Evolutionary conservation across 2,113 vertebrate genomes (phyloP).

Genomic region (Nibea coibor): DNA sequence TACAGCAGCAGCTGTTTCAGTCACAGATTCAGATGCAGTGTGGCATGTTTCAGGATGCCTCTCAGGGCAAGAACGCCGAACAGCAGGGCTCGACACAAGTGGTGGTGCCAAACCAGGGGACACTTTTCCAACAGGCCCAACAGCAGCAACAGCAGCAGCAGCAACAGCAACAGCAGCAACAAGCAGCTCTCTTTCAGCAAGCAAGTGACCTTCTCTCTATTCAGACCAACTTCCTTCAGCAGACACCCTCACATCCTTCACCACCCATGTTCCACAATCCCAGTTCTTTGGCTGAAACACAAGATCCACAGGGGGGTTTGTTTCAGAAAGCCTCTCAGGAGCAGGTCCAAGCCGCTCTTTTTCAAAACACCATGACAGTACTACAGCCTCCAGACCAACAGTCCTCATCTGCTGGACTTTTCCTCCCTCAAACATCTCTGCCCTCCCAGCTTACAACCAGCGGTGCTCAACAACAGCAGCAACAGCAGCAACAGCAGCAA

Average conservation of each 20-base stretch:
- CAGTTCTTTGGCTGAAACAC: slow-evolving; percentile 87
- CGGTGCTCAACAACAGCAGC: slow-evolving; percentile 80
- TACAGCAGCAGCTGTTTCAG: slow-evolving; percentile 91
- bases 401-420: slow-evolving; percentile 85
- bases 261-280: slow-evolving; percentile 93
- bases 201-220: slow-evolving; percentile 91
- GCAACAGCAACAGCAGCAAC: slow-evolving; percentile 80
- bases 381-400: slow-evolving; percentile 91
- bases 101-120: slow-evolving; percentile 85
- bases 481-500: slow-evolving; percentile 85
- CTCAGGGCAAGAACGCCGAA: slow-evolving; percentile 85
- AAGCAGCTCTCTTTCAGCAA: slow-evolving; percentile 91
- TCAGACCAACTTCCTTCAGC: slow-evolving; percentile 92
- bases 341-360: slow-evolving; percentile 91
- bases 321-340: slow-evolving; percentile 91
- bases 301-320: slow-evolving; percentile 85
- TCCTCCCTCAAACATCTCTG: slow-evolving; percentile 89
- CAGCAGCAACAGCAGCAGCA: slow-evolving; percentile 76
- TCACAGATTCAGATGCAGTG: slow-evolving; percentile 94
- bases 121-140: slow-evolving; percentile 86
- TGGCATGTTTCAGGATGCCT: slow-evolving; percentile 87
- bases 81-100: slow-evolving; percentile 85
- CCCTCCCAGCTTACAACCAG: slow-evolving; percentile 82
- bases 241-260: slow-evolving; percentile 86
- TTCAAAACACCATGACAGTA: slow-evolving; percentile 90